Conservation (phyloP, 2,113 vertebrate species). For the Donacobius atricapilla region DNA sequence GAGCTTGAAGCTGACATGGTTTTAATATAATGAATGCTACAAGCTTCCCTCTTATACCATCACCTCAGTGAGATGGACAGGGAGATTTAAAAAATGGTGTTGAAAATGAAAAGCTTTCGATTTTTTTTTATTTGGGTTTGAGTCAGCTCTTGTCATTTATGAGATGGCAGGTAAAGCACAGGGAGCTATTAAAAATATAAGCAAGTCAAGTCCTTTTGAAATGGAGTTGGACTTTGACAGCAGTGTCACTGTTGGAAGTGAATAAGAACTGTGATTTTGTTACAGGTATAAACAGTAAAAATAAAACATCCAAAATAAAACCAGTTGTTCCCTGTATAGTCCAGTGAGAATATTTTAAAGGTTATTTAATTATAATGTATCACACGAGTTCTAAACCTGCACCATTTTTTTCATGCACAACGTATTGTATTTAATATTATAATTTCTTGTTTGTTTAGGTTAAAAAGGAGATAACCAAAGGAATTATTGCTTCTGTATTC, state of each 20-base stretch:
- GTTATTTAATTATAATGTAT: background rate
- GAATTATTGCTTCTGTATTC: background rate
- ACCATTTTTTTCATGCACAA: background rate
- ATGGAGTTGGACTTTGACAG: background rate
- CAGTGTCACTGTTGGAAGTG: background rate
- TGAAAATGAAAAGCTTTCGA: background rate
- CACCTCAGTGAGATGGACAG: background rate
- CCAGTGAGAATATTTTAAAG: background rate
- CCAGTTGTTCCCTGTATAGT: background rate
- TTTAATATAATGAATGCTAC: background rate
- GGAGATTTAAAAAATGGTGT: background rate
- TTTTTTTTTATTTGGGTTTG: background rate
- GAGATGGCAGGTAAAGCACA: background rate
- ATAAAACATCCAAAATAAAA: background rate
- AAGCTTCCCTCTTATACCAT: background rate
- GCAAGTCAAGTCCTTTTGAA: background rate
- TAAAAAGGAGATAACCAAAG: background rate
- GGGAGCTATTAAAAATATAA: slow-evolving; percentile 9
- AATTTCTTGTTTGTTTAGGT: background rate
- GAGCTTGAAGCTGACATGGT: background rate
- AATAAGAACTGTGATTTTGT: background rate
- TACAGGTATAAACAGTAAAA: background rate
- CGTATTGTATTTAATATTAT: background rate
- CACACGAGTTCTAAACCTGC: background rate
- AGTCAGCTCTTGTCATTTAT: background rate